phyloP scores from a whole-genome alignment of 1,140 invertebrate species.

The Chionoecetes opilio region DNA sequence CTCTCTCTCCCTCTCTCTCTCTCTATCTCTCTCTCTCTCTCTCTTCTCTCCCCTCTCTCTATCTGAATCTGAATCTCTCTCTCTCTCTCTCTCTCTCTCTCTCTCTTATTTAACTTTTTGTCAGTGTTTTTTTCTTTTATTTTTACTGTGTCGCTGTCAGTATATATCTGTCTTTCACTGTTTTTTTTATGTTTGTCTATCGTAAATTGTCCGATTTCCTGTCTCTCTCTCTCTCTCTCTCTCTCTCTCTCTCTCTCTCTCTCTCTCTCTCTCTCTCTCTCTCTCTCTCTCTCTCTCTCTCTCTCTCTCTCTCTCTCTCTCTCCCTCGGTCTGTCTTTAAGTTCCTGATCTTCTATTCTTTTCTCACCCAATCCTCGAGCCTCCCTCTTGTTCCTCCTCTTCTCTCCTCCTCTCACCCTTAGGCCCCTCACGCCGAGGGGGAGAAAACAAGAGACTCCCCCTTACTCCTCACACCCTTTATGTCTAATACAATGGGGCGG shows the following conservation, averaged over 20 bases:
- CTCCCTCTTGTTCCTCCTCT: conserved; percentile 3
- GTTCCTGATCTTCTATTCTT: background rate
- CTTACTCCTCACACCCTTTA: background rate
- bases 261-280: conserved; percentile 27
- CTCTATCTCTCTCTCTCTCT: conserved; percentile 45
- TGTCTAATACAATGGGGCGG: conserved; percentile 10
- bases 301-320: conserved; percentile 51
- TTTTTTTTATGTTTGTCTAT: background rate
- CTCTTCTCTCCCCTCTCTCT: conserved; percentile 46
- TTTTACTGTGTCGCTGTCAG: background rate
- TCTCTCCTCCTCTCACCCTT: conserved; percentile 1
- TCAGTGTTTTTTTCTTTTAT: background rate
- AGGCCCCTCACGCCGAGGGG: background rate
- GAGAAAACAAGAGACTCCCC: background rate
- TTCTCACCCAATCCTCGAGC: background rate
- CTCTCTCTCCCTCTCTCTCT: background rate
- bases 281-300: background rate
- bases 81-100: conserved; percentile 27
- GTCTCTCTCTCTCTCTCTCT: background rate
- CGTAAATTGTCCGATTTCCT: too few relatives aligned
- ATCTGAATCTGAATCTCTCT: background rate
- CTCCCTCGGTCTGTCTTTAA: conserved; percentile 25
- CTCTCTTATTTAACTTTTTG: background rate
- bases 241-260: conserved; percentile 7
- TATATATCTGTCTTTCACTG: conserved; percentile 1